Conservation (phyloP, 1,140 invertebrate genomes). For the Drosophila baimaii region DNA sequence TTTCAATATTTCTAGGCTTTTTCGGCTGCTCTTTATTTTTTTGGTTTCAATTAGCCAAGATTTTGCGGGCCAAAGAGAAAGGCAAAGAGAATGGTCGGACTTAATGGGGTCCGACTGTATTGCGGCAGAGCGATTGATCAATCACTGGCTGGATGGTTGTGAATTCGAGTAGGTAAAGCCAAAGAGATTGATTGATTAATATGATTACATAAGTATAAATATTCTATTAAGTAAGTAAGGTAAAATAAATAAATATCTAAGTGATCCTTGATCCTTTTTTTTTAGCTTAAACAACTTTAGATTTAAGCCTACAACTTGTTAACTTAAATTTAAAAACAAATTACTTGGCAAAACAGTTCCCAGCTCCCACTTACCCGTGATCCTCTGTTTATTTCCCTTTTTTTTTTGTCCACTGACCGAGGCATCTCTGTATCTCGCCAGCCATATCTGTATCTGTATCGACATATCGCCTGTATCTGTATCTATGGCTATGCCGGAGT, state of each 20-base stretch:
- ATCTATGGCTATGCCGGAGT: slow-evolving; percentile 38
- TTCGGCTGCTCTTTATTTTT: slow-evolving; percentile 45
- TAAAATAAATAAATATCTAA: neutral
- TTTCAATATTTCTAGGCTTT: slow-evolving; percentile 33
- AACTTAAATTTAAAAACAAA: no score
- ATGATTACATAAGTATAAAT: neutral
- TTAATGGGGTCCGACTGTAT: slow-evolving; percentile 47
- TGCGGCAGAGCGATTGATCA: slow-evolving; percentile 29
- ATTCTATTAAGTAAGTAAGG: neutral
- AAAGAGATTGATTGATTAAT: slow-evolving; percentile 2
- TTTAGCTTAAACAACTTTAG: neutral
- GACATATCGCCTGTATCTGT: slow-evolving; percentile 36
- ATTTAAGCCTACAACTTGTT: no score
- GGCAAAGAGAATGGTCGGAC: slow-evolving; percentile 62
- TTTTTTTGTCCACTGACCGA: no score
- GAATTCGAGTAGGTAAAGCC: neutral
- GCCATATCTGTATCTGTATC: slow-evolving; percentile 43
- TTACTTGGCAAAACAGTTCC: no score
- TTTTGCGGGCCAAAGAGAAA: slow-evolving; percentile 56
- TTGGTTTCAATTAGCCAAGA: slow-evolving; percentile 60
- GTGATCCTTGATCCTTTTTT: neutral
- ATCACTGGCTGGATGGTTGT: slow-evolving; percentile 5
- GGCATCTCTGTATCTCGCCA: slow-evolving; percentile 27
- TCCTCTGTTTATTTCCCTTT: neutral
- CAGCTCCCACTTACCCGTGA: no score